Base-by-base conservation (phyloP, 2,113 vertebrate genomes). In the Oncorhynchus clarkii region DNA sequence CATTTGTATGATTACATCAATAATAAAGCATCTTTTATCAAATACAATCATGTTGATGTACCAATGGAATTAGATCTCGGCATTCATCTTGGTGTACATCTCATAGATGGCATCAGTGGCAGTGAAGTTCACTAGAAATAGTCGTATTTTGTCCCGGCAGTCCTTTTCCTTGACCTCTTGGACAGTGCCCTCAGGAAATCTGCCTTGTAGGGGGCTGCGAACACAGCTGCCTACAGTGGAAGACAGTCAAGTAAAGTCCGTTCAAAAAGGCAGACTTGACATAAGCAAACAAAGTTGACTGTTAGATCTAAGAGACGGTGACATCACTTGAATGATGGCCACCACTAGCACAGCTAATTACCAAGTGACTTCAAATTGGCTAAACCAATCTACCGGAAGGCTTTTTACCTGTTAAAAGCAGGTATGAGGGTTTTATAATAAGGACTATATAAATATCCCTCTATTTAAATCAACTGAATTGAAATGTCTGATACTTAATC, bases 121-220 rank as follows among this genome's bases (percentile, higher is more conserved):
- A 0, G 95, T 92, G 83, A 90, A 98, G 85, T 97, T 96, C 0
- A 90, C 74, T 18, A 99, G 88, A 78, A 99, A 99, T 88, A 96
- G 96, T 7, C 93, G 90, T 64, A 96, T 91, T 89, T 99, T 99
- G 77, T 98, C 96, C 71, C 97, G 71, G 82, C 95, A 98, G 26
- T 97, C 95, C 59, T 98, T 97, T 67, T 99, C 96, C 2, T 95
- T 97, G 29, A 99, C 95, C 0, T 95, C 70, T 97, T 99, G 81
- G 98, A 98, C 1, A 99, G 93, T 0, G 97, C 95, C 80, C 95
- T 97, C 76, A 99, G 89, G 89, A 99, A 94, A 74, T 99, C 97
- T 0, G 96, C 94, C 86, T 94, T 97, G 86, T 98, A 98, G 0
- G 97, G 96, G 1, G 96, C 95, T 0, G 95, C 96, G 0, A 93